phyloP scores from a whole-genome alignment of 1,140 invertebrate genomes.

The Lethocerus indicus region DNA sequence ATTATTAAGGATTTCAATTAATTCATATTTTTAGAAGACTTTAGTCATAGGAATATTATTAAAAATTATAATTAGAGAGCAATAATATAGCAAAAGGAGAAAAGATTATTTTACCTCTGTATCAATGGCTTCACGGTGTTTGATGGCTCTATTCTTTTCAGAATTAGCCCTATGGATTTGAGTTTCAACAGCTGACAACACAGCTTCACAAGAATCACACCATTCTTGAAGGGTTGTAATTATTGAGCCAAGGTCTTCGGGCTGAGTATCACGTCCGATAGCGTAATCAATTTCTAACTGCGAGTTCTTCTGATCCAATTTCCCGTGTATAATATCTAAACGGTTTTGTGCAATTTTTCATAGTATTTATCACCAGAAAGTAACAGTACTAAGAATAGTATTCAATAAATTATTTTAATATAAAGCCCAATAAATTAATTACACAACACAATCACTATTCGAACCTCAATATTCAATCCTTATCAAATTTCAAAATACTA shows the following conservation, averaged over 20 bases:
- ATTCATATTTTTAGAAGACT: too few relatives aligned
- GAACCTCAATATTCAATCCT: too few relatives aligned
- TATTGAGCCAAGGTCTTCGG: constrained; percentile 58
- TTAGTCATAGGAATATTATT: too few relatives aligned
- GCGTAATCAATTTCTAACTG: constrained; percentile 88
- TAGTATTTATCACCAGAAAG: too few relatives aligned
- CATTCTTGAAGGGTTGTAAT: constrained; percentile 68
- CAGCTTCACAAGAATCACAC: constrained; percentile 81
- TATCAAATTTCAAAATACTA: too few relatives aligned
- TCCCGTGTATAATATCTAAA: constrained; percentile 86
- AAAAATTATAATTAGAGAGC: not conserved
- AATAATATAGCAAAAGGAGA: not conserved
- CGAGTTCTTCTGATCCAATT: constrained; percentile 87
- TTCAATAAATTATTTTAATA: too few relatives aligned
- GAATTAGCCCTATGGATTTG: constrained; percentile 76
- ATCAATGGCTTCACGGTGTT: constrained; percentile 69
- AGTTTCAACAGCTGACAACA: constrained; percentile 71
- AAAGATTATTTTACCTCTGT: constrained; percentile 45
- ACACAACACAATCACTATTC: too few relatives aligned
- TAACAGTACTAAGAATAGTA: too few relatives aligned
- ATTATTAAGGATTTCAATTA: too few relatives aligned
- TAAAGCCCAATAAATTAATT: not conserved
- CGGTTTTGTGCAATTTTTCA: not conserved
- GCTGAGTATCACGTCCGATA: constrained; percentile 76
- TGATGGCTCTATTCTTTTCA: constrained; percentile 63